Conservation (phyloP, 2,797 vertebrate species). For the Sarcoramphus papa region DNA sequence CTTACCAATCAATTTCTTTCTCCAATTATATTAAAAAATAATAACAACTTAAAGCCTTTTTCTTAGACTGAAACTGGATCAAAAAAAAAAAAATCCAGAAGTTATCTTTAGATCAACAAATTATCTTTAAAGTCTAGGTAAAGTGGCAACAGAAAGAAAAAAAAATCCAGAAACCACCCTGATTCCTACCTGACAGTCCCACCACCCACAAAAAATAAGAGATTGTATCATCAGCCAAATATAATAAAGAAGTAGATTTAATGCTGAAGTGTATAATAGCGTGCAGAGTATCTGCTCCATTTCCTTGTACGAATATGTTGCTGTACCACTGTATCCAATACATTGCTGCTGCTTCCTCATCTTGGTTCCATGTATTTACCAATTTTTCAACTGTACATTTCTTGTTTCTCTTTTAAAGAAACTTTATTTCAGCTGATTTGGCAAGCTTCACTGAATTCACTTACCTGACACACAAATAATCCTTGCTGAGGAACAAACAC, state of each 20-base stretch:
- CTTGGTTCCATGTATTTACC: neutral
- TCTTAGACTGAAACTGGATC: neutral
- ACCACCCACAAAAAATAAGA: neutral
- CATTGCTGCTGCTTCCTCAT: neutral
- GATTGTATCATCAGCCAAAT: neutral
- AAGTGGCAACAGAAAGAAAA: neutral
- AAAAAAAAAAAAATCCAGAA: neutral
- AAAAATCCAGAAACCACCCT: neutral
- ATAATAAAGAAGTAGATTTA: neutral
- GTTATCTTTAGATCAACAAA: neutral
- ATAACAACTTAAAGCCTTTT: neutral
- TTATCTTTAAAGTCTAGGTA: neutral
- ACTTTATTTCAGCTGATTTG: neutral
- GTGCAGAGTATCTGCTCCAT: neutral
- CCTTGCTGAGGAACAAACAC: neutral
- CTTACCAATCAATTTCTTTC: neutral
- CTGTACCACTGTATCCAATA: neutral
- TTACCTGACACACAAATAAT: neutral
- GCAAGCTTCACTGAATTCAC: neutral
- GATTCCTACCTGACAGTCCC: neutral
- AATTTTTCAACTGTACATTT: neutral
- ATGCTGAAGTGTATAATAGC: neutral
- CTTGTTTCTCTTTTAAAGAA: neutral
- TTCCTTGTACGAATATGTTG: neutral
- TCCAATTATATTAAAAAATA: neutral